Conservation (phyloP, 2,888 invertebrate genomes). For the Scaptomyza parva region DNA sequence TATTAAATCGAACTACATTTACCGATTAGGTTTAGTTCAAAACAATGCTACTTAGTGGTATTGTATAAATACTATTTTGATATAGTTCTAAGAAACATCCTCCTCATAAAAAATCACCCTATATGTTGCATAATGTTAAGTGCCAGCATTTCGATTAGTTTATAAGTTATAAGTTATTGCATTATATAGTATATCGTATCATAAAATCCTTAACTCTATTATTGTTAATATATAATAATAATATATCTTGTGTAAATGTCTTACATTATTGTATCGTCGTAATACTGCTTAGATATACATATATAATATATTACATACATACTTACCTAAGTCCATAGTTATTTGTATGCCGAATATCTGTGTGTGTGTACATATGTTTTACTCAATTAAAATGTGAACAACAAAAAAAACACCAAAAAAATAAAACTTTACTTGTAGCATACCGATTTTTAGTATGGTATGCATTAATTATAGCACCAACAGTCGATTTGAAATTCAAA, state of each 20-base stretch:
- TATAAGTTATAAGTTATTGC: slow-evolving; percentile 17
- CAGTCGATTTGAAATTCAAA: not conserved
- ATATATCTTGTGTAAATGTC: no score
- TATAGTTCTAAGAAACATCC: slow-evolving; percentile 47
- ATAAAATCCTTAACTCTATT: not conserved
- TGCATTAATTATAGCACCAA: not conserved
- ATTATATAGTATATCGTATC: slow-evolving; percentile 2
- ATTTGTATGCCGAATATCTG: slow-evolving; percentile 28
- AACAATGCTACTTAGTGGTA: slow-evolving; percentile 54
- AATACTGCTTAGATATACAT: slow-evolving; percentile 4
- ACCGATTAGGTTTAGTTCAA: slow-evolving; percentile 19
- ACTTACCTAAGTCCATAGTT: slow-evolving; percentile 11
- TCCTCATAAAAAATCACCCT: not conserved
- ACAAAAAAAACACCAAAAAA: slow-evolving; percentile 2
- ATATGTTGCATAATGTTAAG: slow-evolving; percentile 19
- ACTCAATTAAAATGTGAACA: slow-evolving; percentile 25
- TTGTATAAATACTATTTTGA: slow-evolving; percentile 40
- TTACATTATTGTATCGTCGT: not conserved
- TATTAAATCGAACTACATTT: slow-evolving; percentile 54
- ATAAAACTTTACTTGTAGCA: not conserved
- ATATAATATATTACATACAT: not conserved
- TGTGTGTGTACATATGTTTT: slow-evolving; percentile 17
- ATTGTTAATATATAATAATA: slow-evolving; percentile 3
- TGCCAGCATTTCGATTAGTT: slow-evolving; percentile 23
- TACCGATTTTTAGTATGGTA: not conserved